phyloP scores from a whole-genome alignment of 2,113 vertebrate genomes.

The Hymenochirus boettgeri region DNA sequence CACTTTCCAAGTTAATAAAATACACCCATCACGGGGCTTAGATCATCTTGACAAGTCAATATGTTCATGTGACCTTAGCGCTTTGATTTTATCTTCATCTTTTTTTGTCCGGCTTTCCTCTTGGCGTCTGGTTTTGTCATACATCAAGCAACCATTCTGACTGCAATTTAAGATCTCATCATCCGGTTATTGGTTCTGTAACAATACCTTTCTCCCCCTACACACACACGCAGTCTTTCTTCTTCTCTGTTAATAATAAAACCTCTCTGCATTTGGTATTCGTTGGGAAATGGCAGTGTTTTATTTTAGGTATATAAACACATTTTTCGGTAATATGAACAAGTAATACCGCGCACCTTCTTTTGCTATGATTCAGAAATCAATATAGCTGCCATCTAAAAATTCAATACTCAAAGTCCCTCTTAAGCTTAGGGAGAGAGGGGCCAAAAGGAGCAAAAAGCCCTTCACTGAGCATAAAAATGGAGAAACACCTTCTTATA shows the following conservation, averaged over 20 bases:
- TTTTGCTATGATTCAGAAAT: conserved; percentile 8
- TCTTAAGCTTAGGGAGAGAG: too few relatives aligned
- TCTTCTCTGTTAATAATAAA: conserved; percentile 20
- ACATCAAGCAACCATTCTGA: conserved; percentile 36
- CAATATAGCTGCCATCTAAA: not conserved
- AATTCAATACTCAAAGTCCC: not conserved
- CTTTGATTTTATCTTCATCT: conserved; percentile 35
- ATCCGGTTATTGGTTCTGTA: conserved; percentile 18
- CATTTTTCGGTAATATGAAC: not conserved
- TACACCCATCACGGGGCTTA: conserved; percentile 28
- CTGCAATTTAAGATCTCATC: not conserved
- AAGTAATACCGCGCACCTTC: not conserved
- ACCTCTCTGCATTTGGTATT: conserved; percentile 4
- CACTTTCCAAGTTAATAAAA: conserved; percentile 45
- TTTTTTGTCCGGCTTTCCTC: conserved; percentile 30
- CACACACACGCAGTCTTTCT: too few relatives aligned
- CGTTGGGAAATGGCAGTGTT: conserved; percentile 14
- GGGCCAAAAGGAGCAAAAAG: too few relatives aligned
- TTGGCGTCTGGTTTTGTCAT: conserved; percentile 37
- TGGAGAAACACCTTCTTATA: too few relatives aligned
- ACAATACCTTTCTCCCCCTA: too few relatives aligned
- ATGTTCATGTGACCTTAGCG: not conserved
- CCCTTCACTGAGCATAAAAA: too few relatives aligned
- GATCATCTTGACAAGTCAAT: conserved; percentile 45
- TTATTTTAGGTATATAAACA: conserved; percentile 1